Conservation (phyloP, 2,113 vertebrate genomes). For the Perca flavescens region DNA sequence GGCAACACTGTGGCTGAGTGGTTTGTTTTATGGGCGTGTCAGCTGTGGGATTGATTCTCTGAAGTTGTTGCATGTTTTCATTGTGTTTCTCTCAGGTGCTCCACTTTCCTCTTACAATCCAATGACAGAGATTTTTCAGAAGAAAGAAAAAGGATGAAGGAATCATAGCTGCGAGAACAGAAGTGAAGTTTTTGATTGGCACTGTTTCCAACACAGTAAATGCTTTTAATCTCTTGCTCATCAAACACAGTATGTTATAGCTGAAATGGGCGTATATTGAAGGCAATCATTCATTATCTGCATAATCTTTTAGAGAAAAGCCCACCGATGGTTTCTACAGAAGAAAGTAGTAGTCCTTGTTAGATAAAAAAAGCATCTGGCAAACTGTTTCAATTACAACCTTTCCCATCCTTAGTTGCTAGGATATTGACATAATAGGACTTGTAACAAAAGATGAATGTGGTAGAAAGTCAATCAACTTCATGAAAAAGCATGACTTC, state of each 20-base stretch:
- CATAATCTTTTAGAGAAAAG: background rate
- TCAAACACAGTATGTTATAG: background rate
- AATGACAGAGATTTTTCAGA: background rate
- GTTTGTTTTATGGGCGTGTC: constrained; percentile 7
- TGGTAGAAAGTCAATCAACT: background rate
- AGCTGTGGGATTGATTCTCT: background rate
- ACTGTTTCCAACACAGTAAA: background rate
- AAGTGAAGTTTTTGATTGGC: background rate
- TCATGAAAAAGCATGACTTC: no score
- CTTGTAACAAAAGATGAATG: background rate
- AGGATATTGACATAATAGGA: constrained; percentile 1
- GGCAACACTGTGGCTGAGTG: background rate
- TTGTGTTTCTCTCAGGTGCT: background rate
- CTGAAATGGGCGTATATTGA: background rate
- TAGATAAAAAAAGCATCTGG: background rate
- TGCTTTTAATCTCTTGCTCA: background rate
- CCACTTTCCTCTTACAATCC: background rate
- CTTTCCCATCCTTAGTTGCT: background rate
- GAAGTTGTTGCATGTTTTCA: background rate
- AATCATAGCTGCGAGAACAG: background rate
- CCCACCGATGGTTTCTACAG: background rate
- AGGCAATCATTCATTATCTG: background rate
- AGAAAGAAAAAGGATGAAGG: background rate
- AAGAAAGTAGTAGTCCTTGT: no score
- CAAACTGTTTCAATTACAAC: background rate